Conservation (phyloP, 2,113 vertebrate species). For the Cynocephalus volans region DNA sequence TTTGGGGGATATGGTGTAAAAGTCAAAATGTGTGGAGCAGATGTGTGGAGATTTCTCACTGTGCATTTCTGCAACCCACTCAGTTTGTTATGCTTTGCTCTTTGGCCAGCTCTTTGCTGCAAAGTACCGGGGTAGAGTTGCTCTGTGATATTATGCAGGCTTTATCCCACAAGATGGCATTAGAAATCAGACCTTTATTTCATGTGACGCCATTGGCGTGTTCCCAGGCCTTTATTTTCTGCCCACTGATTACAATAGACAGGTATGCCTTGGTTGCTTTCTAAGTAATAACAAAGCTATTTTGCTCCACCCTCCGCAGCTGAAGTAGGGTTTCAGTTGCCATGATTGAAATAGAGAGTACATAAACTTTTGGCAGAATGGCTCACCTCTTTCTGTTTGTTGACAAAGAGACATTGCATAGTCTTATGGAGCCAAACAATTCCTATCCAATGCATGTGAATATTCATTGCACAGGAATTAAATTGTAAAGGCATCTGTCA, state of each 20-base stretch:
- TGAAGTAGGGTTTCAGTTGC: background rate
- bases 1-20: background rate
- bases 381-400: constrained; percentile 53
- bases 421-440: constrained; percentile 52
- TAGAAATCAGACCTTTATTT: background rate
- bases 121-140: background rate
- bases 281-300: background rate
- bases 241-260: background rate
- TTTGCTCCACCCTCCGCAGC: background rate
- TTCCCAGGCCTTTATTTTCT: background rate
- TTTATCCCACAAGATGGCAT: constrained; percentile 8
- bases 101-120: background rate
- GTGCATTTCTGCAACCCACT: background rate
- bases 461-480: background rate
- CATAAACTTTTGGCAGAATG: background rate
- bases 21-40: constrained; percentile 57
- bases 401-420: constrained; percentile 15
- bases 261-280: background rate
- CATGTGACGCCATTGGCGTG: rapidly evolving
- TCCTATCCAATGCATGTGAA: background rate
- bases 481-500: constrained; percentile 40
- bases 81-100: background rate
- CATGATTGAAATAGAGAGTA: background rate
- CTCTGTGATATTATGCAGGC: background rate
- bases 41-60: background rate